Conservation (phyloP, 53 echinoderm and acorn worm species). For the Holothuria leucospilota region DNA sequence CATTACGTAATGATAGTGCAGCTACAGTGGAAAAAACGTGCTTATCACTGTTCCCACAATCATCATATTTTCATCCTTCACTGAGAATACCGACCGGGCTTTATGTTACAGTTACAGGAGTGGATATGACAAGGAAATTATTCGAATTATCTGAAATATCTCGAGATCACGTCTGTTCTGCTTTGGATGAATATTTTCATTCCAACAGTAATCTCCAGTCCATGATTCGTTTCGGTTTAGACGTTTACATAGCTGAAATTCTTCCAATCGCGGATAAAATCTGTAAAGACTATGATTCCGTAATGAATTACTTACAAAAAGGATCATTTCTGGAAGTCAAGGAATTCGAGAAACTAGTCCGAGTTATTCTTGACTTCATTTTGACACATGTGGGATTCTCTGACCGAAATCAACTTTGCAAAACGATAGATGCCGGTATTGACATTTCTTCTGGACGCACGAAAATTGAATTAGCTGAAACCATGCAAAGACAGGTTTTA, state of each 20-base stretch:
- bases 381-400: neutral
- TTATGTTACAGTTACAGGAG: neutral
- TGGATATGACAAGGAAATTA: neutral
- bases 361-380: neutral
- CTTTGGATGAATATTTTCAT: neutral
- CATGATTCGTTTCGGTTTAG: neutral
- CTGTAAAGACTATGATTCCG: neutral
- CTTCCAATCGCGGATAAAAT: neutral
- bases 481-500: neutral
- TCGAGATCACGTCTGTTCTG: neutral
- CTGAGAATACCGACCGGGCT: neutral
- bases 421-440: neutral
- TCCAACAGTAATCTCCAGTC: conserved; percentile 8
- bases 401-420: neutral
- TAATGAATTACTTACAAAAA: neutral
- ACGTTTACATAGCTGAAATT: neutral
- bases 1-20: neutral
- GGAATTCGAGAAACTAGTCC: no score
- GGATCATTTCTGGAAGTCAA: no score
- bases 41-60: neutral
- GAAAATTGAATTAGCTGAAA: neutral
- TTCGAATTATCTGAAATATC: neutral
- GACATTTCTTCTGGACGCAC: neutral
- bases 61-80: neutral
- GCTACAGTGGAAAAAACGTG: neutral